Conservation (phyloP, 2,113 vertebrate genomes). For the Semnornis frantzii region DNA sequence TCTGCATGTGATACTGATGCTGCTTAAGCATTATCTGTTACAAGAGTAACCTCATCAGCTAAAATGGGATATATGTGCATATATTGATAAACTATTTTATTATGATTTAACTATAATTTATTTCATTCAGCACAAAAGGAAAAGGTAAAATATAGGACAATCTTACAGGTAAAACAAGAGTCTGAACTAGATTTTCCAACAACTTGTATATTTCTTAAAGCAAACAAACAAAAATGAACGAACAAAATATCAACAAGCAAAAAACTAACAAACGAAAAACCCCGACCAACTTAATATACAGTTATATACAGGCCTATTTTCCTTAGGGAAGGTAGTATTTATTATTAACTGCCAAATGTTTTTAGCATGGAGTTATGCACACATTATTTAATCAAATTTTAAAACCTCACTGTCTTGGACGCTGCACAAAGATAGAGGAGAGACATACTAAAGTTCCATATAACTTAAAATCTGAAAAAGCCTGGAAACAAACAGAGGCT, state of each 20-base stretch:
- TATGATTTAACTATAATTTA: background rate
- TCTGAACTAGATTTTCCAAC: background rate
- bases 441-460: background rate
- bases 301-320: background rate
- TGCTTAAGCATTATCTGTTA: constrained; percentile 24
- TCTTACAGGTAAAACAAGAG: background rate
- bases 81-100: constrained; percentile 9
- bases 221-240: background rate
- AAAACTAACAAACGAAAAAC: too few relatives aligned
- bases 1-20: background rate
- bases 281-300: too few relatives aligned
- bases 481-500: background rate
- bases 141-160: background rate
- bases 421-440: background rate
- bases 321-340: background rate
- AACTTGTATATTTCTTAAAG: background rate
- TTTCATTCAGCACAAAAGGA: background rate
- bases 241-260: background rate
- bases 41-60: background rate
- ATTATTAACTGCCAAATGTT: background rate
- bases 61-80: background rate
- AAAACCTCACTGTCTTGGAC: background rate
- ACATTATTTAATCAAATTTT: background rate
- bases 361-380: background rate
- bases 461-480: background rate